Percentiles rank a stretch among this genome's conserved stretches.
phyloP scores from a whole-genome alignment of 2,797 vertebrate genomes.

The Acropternis orthonyx region DNA sequence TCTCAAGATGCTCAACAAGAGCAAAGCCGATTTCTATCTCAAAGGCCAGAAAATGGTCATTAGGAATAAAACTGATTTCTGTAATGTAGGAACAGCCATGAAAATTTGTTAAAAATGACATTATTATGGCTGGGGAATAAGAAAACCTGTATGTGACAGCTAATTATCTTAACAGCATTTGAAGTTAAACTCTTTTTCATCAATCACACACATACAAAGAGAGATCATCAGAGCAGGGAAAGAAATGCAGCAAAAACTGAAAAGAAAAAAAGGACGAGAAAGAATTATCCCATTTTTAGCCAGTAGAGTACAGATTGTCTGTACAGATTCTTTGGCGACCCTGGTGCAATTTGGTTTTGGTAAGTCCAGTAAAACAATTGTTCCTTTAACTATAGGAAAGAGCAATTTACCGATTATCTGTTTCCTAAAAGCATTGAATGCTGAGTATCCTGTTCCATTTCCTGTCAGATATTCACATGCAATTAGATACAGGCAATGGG shows the following conservation, averaged over 20 bases:
- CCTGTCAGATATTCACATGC: constrained; percentile 58
- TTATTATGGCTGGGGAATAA: not conserved
- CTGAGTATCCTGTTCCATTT: constrained; percentile 59
- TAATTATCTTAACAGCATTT: not conserved
- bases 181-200: not conserved
- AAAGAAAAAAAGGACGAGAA: not conserved
- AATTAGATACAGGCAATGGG: constrained; percentile 53
- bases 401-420: constrained; percentile 19
- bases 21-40: not conserved
- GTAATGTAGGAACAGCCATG: not conserved
- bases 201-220: fast-evolving
- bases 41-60: not conserved
- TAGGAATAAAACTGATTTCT: not conserved
- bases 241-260: not conserved
- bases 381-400: constrained; percentile 41
- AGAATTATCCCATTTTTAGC: not conserved
- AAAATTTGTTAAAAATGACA: not conserved
- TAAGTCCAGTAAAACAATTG: constrained; percentile 19
- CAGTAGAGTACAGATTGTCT: not conserved
- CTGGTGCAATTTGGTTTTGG: not conserved
- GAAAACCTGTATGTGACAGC: not conserved
- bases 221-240: not conserved
- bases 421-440: constrained; percentile 58
- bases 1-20: not conserved
- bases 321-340: not conserved